Evolutionary conservation across 2,797 vertebrate species (phyloP), one percentile per base, ranked within the genome.

Genomic region (Mionectes olivaceus): DNA sequence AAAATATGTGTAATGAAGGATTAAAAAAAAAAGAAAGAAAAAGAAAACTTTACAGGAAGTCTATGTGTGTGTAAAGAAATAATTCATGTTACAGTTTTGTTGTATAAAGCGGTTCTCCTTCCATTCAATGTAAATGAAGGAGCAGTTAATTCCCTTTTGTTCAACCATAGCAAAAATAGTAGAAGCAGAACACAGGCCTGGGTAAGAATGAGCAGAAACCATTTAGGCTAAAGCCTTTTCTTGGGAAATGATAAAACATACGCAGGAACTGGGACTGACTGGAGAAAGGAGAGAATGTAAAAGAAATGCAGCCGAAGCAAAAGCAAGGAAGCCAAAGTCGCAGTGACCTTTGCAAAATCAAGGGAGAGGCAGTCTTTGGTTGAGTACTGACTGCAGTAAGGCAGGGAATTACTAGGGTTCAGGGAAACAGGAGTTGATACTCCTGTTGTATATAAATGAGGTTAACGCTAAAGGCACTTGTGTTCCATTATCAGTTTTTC

Each of bases 131-230:
- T 60, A 82, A 78, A 89, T 33, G 37, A 71, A 67, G 37, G 15
- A 80, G 12, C 30, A 61, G n/a, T 71, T 78, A 74, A 68, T 87
- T 91, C 17, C 16, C 18, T 93, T 85, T 65, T 47, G 16, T 50
- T 87, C 32, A 75, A 27, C 23, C 28, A 46, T 5, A 55, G 57
- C 18, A 83, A 61, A 87, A 88, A 59, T 19, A 64, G 22, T 19
- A 69, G 46, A 90, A 76, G n/a, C n/a, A 63, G 18, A 88, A 68
- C 9, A 28, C 11, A 47, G 30, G 4, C 30, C 10, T 0, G 0
- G 24, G 24, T 30, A 74, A 67, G 37, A 87, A 65, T 23, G 11
- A 78, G 32, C 10, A 57, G 49, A 91, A 92, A 49, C 11, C 19
- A 19, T 59, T 83, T 32, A 56, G 35, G n/a, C 32, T 70, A 44